Conservation (phyloP, 1,140 invertebrate species). For the Drosophila burlai region DNA sequence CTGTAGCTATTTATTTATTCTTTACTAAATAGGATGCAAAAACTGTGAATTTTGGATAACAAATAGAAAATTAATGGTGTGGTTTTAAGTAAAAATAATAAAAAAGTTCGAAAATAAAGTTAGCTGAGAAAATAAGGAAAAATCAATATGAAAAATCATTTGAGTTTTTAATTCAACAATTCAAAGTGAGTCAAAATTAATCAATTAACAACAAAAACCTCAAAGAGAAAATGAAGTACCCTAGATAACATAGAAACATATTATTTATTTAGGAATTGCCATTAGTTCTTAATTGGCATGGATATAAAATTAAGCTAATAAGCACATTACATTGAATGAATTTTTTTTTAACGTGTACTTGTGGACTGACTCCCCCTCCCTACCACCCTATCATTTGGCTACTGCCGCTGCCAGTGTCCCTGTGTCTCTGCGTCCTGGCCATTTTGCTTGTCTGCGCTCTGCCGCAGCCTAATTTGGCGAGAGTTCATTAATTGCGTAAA, state of each 20-base stretch:
- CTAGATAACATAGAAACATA: not conserved
- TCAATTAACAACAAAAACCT: too few relatives aligned
- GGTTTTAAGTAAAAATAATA: too few relatives aligned
- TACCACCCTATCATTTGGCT: not conserved
- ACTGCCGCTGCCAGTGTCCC: not conserved
- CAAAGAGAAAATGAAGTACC: too few relatives aligned
- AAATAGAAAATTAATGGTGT: too few relatives aligned
- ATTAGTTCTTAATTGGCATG: not conserved
- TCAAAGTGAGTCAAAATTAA: too few relatives aligned
- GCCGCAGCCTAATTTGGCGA: slow-evolving; percentile 83
- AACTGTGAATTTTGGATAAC: too few relatives aligned
- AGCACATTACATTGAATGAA: not conserved
- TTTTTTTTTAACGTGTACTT: not conserved
- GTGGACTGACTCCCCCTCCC: not conserved
- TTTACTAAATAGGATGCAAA: too few relatives aligned
- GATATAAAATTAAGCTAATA: not conserved
- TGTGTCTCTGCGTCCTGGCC: slow-evolving; percentile 50
- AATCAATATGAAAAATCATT: too few relatives aligned
- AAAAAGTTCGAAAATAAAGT: too few relatives aligned
- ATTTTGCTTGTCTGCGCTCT: slow-evolving; percentile 74
- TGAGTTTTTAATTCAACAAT: too few relatives aligned
- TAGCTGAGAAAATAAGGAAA: too few relatives aligned
- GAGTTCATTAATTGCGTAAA: slow-evolving; percentile 84
- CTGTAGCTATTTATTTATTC: too few relatives aligned
- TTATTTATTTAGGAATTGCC: not conserved